Evolutionary conservation across 2,888 invertebrate species (phyloP), one percentile per base, ranked within the genome.

Genomic region (Buathra laborator): DNA sequence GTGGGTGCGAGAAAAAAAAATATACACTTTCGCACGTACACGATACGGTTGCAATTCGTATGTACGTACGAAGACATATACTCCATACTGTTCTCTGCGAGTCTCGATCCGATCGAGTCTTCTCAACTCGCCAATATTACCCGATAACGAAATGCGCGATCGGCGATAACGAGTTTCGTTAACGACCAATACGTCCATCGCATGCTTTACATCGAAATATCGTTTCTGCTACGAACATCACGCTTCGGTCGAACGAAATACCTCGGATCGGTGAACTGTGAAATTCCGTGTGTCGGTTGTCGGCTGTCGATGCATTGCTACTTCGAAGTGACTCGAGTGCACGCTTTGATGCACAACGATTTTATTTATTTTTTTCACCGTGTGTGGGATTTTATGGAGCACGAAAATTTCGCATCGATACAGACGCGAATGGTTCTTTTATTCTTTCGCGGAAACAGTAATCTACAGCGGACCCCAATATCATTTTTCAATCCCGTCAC

Each of bases 241-340:
- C 66, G 66, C 19, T 37, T 66, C 44, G 44, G 43, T 16, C 66
- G 66, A 43, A 14, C 46, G 14, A 46, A 46, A 48, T 48, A 68
- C 29, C 29, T 68, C 68, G 19, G 68, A 5, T 48, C 48, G 48
- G 12, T 29, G 48, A 68, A 68, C 68, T 19, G 46, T 24, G 24
- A 68, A 68, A 68, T 68, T 68, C 46, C 48, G 32, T 43, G 6
- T 43, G 29, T 29, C 29, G 32, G 14, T 14, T 37, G 29, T 29
- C 29, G 32, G 32, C 12, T n/a, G 32, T 64, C 62, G 32, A 66
- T 44, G 64, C 64, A 37, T 43, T 37, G 7, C 16, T 12, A 48
- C n/a, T 43, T 16, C 43, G n/a, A 9, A 66, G 37, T 66, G 0
- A 66, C 44, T 46, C 44, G 66, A 44, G 44, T 9, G 5, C 66